phyloP scores from a whole-genome alignment of 2,888 invertebrate genomes.

The Meliscaeva auricollis region DNA sequence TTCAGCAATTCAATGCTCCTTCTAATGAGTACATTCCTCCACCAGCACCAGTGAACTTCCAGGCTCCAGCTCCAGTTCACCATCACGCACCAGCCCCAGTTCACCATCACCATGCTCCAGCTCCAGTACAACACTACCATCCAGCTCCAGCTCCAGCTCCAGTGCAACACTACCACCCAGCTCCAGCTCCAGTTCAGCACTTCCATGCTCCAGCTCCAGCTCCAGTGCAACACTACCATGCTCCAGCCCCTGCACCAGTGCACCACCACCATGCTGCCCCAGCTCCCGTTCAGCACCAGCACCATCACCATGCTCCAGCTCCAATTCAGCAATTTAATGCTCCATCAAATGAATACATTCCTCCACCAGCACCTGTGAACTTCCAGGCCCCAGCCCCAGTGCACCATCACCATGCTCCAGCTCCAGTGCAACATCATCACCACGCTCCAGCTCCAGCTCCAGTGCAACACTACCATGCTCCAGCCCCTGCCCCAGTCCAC shows the following conservation, averaged over 20 bases:
- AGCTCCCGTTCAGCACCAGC: slow-evolving; percentile 23
- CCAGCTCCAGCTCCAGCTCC: slow-evolving; percentile 19
- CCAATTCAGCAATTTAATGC: background rate
- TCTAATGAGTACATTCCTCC: slow-evolving; percentile 62
- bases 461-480: slow-evolving; percentile 13
- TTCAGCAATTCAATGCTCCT: slow-evolving; percentile 34
- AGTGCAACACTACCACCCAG: slow-evolving; percentile 16
- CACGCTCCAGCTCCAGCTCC: slow-evolving; percentile 22
- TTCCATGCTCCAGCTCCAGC: slow-evolving; percentile 23
- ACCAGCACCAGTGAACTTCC: slow-evolving; percentile 47
- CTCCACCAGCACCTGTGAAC: slow-evolving; percentile 50
- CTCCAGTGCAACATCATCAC: slow-evolving; percentile 24
- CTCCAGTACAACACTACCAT: slow-evolving; percentile 11
- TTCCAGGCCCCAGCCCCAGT: slow-evolving; percentile 38
- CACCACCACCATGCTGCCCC: slow-evolving; percentile 13
- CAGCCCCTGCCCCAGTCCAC: slow-evolving; percentile 15
- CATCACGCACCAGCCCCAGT: slow-evolving; percentile 27
- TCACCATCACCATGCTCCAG: slow-evolving; percentile 21
- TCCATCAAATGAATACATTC: slow-evolving; percentile 54
- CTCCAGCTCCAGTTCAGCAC: slow-evolving; percentile 33
- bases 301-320: slow-evolving; percentile 16
- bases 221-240: slow-evolving; percentile 4
- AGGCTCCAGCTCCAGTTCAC: slow-evolving; percentile 25
- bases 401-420: slow-evolving; percentile 21
- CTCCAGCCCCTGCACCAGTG: slow-evolving; percentile 17